Evolutionary conservation across 2,113 vertebrate species (phyloP).

Genomic region (Erythrocercus mccallii): DNA sequence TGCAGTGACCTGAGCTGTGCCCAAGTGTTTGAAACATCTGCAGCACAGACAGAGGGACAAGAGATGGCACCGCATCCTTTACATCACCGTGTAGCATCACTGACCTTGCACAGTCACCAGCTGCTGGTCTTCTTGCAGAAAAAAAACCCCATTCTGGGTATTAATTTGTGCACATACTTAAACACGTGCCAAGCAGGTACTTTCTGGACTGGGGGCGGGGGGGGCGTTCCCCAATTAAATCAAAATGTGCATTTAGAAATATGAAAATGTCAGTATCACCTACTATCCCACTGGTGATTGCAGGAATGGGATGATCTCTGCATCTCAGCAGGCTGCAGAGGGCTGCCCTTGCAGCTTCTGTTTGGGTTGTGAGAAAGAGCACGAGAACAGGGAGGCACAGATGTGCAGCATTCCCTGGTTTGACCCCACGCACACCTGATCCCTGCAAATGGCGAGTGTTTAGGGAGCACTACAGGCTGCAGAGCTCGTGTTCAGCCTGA

Average conservation of each 20-base stretch:
- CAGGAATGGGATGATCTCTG: not conserved
- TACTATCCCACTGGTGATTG: not conserved
- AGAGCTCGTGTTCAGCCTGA: not conserved
- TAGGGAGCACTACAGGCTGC: not conserved
- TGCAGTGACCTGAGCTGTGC: not conserved
- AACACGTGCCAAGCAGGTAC: not conserved
- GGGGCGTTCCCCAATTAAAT: not conserved
- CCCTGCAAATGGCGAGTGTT: not conserved
- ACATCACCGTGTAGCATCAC: not conserved
- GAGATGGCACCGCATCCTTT: not conserved
- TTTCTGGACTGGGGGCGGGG: not conserved
- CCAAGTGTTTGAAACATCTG: not conserved
- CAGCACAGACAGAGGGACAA: not conserved
- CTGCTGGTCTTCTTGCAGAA: not conserved
- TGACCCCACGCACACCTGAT: not conserved
- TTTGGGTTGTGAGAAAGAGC: not conserved
- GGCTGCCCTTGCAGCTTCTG: not conserved
- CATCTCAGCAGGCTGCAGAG: accelerated
- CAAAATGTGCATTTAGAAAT: not conserved
- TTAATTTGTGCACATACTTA: not conserved
- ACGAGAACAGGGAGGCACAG: not conserved
- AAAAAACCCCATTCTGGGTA: not conserved
- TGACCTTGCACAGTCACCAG: not conserved
- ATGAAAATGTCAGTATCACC: not conserved
- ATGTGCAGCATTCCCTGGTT: not conserved